Evolutionary conservation across 2,113 vertebrate species (phyloP).

Genomic region (Coptodon bakossiorum): DNA sequence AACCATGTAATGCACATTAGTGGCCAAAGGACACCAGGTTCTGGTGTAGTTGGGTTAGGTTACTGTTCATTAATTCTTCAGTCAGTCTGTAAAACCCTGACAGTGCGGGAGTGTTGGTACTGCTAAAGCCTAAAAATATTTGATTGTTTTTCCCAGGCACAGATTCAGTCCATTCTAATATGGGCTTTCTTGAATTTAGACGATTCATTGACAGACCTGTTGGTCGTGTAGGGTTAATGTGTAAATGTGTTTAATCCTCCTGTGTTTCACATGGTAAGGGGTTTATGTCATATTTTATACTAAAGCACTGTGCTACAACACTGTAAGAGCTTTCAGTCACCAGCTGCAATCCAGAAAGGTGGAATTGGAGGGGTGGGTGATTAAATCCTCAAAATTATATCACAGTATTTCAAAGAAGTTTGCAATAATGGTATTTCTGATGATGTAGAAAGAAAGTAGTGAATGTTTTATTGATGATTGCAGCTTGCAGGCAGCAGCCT

Average conservation of each 20-base stretch:
- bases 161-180: not conserved
- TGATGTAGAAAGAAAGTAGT: not conserved
- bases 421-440: not conserved
- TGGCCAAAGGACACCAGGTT: not conserved
- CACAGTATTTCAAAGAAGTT: not conserved
- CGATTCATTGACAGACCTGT: not conserved
- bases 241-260: not conserved
- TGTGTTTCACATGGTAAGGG: not conserved
- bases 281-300: not conserved
- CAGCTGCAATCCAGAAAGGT: not conserved
- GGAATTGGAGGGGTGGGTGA: not conserved
- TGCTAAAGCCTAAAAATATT: not conserved
- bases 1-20: not conserved
- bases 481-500: not conserved
- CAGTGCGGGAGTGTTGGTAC: not conserved
- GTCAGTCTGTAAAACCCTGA: not conserved
- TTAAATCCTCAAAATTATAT: not conserved
- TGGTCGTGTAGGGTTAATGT: not conserved
- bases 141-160: not conserved
- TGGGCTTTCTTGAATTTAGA: not conserved
- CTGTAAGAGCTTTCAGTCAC: not conserved
- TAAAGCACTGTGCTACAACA: not conserved
- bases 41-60: not conserved
- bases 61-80: not conserved
- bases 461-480: not conserved